These are phyloP conservation scores for Amphiura filiformis DNA, from an alignment of 35 echinoderm and acorn worm species.

Conservation along the genomic window DNA sequence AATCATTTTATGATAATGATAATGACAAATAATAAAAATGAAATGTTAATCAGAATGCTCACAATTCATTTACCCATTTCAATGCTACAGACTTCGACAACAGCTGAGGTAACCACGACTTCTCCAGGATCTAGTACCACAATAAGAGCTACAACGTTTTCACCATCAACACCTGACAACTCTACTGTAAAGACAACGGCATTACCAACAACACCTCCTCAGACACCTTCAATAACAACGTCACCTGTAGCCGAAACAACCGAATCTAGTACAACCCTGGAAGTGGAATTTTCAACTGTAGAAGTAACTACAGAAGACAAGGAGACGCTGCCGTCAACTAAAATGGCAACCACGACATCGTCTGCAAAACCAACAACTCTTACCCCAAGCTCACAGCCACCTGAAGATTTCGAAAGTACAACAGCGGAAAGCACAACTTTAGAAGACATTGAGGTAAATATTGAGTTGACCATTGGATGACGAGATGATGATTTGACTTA, in stretches of 20 bases:
- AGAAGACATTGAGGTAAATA: not conserved
- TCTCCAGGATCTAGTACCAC: not conserved
- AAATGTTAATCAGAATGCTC: too few species aligned
- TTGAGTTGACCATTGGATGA: too few species aligned
- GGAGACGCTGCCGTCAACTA: too few species aligned
- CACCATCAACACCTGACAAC: not conserved
- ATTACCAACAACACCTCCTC: not conserved
- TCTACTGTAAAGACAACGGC: not conserved
- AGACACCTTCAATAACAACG: not conserved
- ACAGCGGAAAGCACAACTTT: not conserved
- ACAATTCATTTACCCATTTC: too few species aligned
- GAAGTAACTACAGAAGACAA: too few species aligned
- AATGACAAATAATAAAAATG: too few species aligned
- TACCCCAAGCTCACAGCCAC: not conserved
- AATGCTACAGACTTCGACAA: too few species aligned
- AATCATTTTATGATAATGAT: too few species aligned
- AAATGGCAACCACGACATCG: too few species aligned
- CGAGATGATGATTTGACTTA: too few species aligned
- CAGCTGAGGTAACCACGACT: not conserved
- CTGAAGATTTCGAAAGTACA: not conserved
- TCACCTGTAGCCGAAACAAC: not conserved
- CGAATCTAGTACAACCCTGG: too few species aligned
- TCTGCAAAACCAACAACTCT: not conserved
- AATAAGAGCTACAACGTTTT: not conserved
- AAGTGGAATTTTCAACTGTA: too few species aligned